Evolutionary conservation across 1,140 invertebrate genomes (phyloP).

Genomic region (Zaprionus nigranus): DNA sequence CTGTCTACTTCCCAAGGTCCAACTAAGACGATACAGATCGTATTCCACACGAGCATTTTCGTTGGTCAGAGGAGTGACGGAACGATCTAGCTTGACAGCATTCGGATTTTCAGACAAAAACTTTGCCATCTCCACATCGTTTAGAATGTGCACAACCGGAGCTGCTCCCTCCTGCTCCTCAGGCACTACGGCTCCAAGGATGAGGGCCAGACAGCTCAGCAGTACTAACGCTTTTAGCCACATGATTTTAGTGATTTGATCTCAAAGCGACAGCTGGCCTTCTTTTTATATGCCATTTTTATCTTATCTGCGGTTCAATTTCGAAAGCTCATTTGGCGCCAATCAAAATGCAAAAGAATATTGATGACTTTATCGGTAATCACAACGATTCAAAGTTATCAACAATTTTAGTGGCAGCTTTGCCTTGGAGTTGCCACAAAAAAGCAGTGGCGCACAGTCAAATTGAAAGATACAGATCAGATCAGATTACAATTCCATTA

Average conservation of each 20-base stretch:
- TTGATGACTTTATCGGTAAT: background rate
- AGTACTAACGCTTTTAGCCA: conserved; percentile 35
- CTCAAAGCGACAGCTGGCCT: background rate
- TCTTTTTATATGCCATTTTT: conserved; percentile 22
- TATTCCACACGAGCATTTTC: background rate
- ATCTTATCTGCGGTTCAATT: background rate
- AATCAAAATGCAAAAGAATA: background rate
- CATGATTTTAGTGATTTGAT: conserved; percentile 27
- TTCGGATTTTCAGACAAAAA: conserved; percentile 31
- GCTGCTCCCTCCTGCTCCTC: background rate
- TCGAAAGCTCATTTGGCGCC: background rate
- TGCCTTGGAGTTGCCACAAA: background rate
- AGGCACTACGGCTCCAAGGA: conserved; percentile 6
- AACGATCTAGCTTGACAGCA: conserved; percentile 13
- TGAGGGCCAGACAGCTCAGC: conserved; percentile 12
- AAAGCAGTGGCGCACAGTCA: too few relatives aligned
- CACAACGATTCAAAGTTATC: background rate
- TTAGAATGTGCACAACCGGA: conserved; percentile 10
- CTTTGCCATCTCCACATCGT: conserved; percentile 14
- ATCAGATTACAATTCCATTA: too few relatives aligned
- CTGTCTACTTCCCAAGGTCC: conserved; percentile 10
- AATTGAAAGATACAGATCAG: too few relatives aligned
- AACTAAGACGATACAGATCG: conserved; percentile 9
- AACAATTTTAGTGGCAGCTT: background rate
- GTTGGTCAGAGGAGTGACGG: background rate